Evolutionary conservation across 2,113 vertebrate species (phyloP), one percentile per base, ranked within the genome.

Genomic region (Epinephelus lanceolatus): DNA sequence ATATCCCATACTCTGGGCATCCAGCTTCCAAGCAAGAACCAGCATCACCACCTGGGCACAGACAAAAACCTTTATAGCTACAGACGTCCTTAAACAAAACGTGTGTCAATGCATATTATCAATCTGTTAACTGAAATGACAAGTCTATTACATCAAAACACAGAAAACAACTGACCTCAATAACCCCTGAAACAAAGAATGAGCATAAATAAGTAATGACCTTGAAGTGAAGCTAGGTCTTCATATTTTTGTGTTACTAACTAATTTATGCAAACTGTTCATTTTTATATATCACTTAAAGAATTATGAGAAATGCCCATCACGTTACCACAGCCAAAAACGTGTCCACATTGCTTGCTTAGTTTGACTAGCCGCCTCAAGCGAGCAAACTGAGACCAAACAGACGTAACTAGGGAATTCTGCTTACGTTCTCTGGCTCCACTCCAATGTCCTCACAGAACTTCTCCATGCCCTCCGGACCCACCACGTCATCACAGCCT

Each of bases 361-460:
- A 4, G 6, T 56, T 19, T 80, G 37, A 63, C 17, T 18, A 40
- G 13, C 27, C 56, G 13, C 27, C 56, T 51, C 3, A 45, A 27
- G 9, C 1, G 1, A 49, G 13, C 15, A 33, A 33, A 67, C 60
- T 17, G 40, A 49, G 19, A 76, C 21, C 9, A 72, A 14, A 47
- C 11, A 63, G 45, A 61, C 49, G 27, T 0, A 57, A 77, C 62
- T 45, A 40, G 49, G 40, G 56, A 37, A 51, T 49, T 6, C 15
- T 19, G 7, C 97, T 96, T 95, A 99, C 98, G 77, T 99, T 99
- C 95, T 99, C 98, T 73, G 98, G 98, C 93, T 99, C 98, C 30
- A 99, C 98, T 87, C 98, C 98, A 83, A 99, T 99, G 92, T 99
- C 98, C 95, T 99, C 98, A 95, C 98, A 99, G 92, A 99, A 99